Evolutionary conservation across 2,113 vertebrate genomes (phyloP).

Genomic region (Labeo rohita): DNA sequence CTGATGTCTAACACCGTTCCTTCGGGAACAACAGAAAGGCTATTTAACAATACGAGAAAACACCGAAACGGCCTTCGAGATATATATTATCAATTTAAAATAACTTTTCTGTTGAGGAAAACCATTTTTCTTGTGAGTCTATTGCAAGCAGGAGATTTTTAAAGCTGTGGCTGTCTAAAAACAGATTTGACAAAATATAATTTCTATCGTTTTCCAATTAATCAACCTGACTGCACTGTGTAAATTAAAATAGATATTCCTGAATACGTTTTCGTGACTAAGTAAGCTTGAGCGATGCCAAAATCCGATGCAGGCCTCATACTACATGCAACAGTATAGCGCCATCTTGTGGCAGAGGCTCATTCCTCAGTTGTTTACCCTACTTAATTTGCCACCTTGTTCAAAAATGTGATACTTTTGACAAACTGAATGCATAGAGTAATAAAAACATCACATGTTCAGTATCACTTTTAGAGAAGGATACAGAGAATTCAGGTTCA

Average conservation of each 20-base stretch:
- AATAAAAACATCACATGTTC: conserved; percentile 33
- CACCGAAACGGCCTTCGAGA: conserved; percentile 78
- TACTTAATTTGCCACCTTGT: conserved; percentile 31
- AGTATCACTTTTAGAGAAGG: conserved; percentile 19
- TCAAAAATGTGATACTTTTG: conserved; percentile 17
- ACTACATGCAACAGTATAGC: conserved; percentile 39
- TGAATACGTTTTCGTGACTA: conserved; percentile 1
- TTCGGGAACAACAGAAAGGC: conserved; percentile 75
- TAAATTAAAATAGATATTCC: conserved; percentile 21
- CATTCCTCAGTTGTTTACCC: neutral
- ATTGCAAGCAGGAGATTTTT: conserved; percentile 70
- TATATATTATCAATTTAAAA: conserved; percentile 73
- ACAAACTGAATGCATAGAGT: conserved; percentile 36
- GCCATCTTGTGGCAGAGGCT: conserved; percentile 25
- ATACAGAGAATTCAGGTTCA: conserved; percentile 67
- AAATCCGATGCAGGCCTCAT: neutral
- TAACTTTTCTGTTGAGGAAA: conserved; percentile 73
- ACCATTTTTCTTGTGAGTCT: conserved; percentile 56
- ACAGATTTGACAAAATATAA: conserved; percentile 29
- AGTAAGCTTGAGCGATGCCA: neutral
- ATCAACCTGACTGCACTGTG: neutral
- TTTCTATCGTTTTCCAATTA: neutral
- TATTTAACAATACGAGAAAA: conserved; percentile 79
- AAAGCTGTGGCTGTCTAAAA: conserved; percentile 75
- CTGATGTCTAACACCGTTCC: conserved; percentile 77